These are phyloP conservation scores for Toxotes lorentzi DNA, from an alignment of 2,797 vertebrate genomes.

Conservation along the genomic window DNA sequence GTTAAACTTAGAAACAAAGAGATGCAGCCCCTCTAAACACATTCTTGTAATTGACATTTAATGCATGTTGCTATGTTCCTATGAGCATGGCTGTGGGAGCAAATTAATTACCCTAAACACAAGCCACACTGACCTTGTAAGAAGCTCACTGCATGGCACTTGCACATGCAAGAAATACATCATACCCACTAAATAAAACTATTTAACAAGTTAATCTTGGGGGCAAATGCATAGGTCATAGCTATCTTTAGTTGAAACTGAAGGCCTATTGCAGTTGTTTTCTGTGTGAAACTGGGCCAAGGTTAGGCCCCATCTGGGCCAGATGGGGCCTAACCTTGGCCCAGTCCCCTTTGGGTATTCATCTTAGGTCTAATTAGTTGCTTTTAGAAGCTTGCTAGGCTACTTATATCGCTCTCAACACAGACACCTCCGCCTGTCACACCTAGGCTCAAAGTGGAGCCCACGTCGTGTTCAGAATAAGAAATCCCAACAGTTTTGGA, in stretches of 20 bases:
- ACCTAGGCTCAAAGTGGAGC: constrained; percentile 28
- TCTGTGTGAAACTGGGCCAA: constrained; percentile 60
- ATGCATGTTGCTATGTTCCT: constrained; percentile 5
- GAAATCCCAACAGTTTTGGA: constrained; percentile 2
- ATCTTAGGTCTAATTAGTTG: constrained; percentile 70
- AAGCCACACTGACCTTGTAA: constrained; percentile 23
- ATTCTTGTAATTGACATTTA: constrained; percentile 19
- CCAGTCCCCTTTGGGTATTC: constrained; percentile 56
- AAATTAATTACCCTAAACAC: constrained; percentile 30
- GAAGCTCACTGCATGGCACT: constrained; percentile 17
- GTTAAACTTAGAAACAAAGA: not conserved
- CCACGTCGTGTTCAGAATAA: constrained; percentile 19
- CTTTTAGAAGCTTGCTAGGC: constrained; percentile 53
- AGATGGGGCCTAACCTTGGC: constrained; percentile 69
- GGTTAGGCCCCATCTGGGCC: too few relatives aligned
- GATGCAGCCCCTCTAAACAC: constrained; percentile 18
- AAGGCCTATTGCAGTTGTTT: constrained; percentile 51
- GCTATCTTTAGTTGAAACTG: constrained; percentile 52
- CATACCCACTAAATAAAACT: constrained; percentile 9
- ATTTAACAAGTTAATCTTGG: constrained; percentile 19
- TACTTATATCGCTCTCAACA: constrained; percentile 30
- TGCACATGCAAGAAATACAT: constrained; percentile 35
- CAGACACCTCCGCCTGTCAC: constrained; percentile 34
- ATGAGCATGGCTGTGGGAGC: not conserved
- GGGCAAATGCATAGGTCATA: constrained; percentile 38